Conservation (phyloP, 2,113 vertebrate species). For the Opisthocomus hoazin region DNA sequence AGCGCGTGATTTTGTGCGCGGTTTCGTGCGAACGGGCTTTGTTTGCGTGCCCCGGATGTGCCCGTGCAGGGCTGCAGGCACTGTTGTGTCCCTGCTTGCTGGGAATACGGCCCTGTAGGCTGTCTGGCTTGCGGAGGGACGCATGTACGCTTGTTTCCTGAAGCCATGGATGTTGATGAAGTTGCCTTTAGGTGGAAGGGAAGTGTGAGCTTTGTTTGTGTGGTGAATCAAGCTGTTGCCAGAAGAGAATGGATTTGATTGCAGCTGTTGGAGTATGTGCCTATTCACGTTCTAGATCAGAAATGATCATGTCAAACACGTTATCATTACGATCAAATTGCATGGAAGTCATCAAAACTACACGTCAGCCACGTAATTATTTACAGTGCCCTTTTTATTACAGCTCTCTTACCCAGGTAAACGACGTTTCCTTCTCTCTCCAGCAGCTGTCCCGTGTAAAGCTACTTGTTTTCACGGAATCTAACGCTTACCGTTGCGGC, state of each 20-base stretch:
- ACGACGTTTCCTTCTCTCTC: background rate
- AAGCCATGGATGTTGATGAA: background rate
- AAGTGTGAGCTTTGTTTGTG: background rate
- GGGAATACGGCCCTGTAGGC: background rate
- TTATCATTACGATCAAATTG: background rate
- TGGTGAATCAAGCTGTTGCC: background rate
- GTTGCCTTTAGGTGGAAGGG: background rate
- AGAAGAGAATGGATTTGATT: background rate
- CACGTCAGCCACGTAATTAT: background rate
- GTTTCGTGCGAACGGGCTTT: background rate
- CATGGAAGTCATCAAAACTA: background rate
- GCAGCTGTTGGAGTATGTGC: background rate
- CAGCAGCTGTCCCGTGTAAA: background rate
- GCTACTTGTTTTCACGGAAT: background rate
- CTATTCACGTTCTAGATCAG: rapidly evolving
- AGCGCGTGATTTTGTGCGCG: background rate
- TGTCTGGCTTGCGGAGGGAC: background rate
- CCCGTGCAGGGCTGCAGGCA: rapidly evolving
- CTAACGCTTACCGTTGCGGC: background rate
- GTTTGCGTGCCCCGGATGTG: background rate
- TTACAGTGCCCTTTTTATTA: background rate
- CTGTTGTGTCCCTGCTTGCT: background rate
- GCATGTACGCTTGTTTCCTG: background rate
- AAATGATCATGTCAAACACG: background rate
- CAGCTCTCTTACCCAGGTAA: background rate